These are phyloP conservation scores for Trissonchulus latispiculum DNA, from an alignment of 2,888 invertebrate genomes.

Conservation along the genomic window DNA sequence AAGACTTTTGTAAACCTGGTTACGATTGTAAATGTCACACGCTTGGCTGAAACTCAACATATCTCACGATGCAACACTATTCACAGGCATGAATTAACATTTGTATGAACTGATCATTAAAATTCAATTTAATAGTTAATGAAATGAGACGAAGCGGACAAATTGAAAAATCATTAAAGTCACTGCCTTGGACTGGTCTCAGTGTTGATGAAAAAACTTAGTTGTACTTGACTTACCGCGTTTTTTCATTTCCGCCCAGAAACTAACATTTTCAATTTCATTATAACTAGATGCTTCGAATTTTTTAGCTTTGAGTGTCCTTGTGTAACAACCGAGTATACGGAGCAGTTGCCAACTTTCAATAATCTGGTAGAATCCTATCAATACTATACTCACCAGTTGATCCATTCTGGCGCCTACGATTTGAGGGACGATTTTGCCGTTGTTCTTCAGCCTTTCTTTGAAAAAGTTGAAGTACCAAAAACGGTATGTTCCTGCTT, in stretches of 20 bases:
- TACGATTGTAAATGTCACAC: not conserved
- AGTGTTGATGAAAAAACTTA: no score
- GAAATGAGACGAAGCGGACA: no score
- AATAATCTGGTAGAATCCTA: not conserved
- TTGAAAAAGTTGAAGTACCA: constrained; percentile 30
- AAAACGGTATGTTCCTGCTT: not conserved
- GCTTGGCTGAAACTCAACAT: not conserved
- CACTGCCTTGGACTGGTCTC: no score
- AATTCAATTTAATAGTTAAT: no score
- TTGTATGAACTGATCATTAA: no score
- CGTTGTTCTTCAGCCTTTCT: constrained; percentile 33
- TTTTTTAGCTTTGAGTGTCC: not conserved
- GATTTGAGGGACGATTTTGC: constrained; percentile 34
- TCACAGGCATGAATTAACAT: no score
- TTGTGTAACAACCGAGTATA: not conserved
- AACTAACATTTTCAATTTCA: no score
- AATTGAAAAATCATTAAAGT: no score
- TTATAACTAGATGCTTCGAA: no score
- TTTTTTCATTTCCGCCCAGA: no score
- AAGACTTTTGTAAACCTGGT: not conserved
- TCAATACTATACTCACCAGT: not conserved
- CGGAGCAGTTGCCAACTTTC: not conserved
- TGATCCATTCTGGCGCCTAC: constrained; percentile 24
- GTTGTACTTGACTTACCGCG: no score
- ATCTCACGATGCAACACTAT: not conserved